These are phyloP conservation scores for Steinernema carpocapsae DNA, from an alignment of 2,888 invertebrate species.

Conservation along the genomic window DNA sequence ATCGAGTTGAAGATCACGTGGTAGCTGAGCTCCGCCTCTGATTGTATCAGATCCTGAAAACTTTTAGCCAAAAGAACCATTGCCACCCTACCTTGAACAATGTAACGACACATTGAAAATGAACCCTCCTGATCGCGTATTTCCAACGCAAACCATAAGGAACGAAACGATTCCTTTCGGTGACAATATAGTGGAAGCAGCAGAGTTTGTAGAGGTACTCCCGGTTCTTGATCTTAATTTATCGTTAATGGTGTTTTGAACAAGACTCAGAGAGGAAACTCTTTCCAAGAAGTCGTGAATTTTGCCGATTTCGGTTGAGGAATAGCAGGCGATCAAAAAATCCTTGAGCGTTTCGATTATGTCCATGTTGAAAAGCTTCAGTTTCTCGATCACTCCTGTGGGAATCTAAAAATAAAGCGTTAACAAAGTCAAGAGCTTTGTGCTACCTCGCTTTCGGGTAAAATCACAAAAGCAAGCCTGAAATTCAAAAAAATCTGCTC, in stretches of 20 bases:
- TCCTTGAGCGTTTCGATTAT: slow-evolving; percentile 2
- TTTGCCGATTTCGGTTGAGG: slow-evolving; percentile 8
- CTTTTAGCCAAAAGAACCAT: not conserved
- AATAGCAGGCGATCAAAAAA: slow-evolving; percentile 47
- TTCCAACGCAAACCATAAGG: slow-evolving; percentile 46
- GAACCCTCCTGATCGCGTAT: slow-evolving; percentile 39
- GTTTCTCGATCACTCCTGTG: slow-evolving; percentile 11
- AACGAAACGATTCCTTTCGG: slow-evolving; percentile 44
- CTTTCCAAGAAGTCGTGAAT: slow-evolving; percentile 19
- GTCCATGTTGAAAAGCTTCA: not conserved
- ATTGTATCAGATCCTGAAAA: slow-evolving; percentile 20
- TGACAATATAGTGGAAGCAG: slow-evolving; percentile 48
- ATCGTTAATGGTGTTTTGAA: not conserved
- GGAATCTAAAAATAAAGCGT: not conserved
- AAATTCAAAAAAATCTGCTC: slow-evolving; percentile 20
- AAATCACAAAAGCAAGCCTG: slow-evolving; percentile 27
- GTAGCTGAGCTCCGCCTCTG: slow-evolving; percentile 26
- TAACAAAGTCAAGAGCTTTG: not conserved
- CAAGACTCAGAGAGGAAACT: not conserved
- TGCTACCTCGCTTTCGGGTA: not conserved
- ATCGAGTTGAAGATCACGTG: slow-evolving; percentile 24
- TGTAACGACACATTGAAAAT: slow-evolving; percentile 43
- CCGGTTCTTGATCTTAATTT: slow-evolving; percentile 38
- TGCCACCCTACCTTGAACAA: slow-evolving; percentile 47
- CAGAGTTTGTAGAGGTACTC: slow-evolving; percentile 47